Percentiles rank a stretch among this genome's conserved stretches.
These are phyloP conservation scores for Madoqua kirkii DNA, from an alignment of 2,113 vertebrate species.

Conservation along the genomic window DNA sequence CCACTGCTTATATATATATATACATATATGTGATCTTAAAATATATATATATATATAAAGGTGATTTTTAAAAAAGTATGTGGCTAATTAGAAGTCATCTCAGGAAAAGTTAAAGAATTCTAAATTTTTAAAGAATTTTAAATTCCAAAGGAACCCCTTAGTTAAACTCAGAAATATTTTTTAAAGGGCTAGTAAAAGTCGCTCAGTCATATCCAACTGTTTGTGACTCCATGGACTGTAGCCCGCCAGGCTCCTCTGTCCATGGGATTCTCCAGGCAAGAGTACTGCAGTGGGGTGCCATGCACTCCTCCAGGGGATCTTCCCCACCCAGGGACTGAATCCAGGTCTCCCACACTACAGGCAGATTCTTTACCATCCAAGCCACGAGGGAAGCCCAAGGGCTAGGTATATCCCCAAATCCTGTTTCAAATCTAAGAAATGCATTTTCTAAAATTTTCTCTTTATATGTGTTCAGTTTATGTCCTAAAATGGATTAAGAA, in stretches of 20 bases:
- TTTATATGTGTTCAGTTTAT: not conserved
- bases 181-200: not conserved
- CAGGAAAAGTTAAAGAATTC: not conserved
- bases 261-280: not conserved
- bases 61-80: not conserved
- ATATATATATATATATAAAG: not conserved
- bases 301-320: not conserved
- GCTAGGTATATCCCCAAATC: not conserved
- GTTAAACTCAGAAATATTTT: not conserved
- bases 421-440: not conserved
- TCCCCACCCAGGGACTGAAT: not conserved
- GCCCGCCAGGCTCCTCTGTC: not conserved
- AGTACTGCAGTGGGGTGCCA: not conserved
- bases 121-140: not conserved
- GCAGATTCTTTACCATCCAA: not conserved
- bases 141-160: not conserved
- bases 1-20: not conserved
- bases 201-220: not conserved
- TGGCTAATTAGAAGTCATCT: not conserved
- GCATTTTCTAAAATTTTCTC: not conserved
- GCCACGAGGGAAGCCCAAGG: not conserved
- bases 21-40: not conserved
- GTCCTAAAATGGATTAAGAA: not conserved
- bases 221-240: not conserved
- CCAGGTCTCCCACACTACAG: not conserved